Evolutionary conservation across 1,140 invertebrate genomes (phyloP).

Genomic region (Diabrotica virgifera): DNA sequence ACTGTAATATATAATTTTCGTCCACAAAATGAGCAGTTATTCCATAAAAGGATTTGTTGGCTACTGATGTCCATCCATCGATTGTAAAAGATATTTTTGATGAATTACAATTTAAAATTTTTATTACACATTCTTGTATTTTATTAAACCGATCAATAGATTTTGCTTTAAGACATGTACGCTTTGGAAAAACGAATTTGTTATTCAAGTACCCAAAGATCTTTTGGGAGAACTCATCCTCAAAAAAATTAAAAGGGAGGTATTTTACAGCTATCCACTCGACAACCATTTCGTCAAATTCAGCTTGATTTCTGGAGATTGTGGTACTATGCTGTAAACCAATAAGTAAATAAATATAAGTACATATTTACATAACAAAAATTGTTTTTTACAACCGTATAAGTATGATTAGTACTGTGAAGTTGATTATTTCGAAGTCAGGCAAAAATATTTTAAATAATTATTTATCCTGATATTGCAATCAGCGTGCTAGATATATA

Average conservation of each 20-base stretch:
- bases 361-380: too few species aligned
- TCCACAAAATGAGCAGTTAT: constrained; percentile 41
- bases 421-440: too few species aligned
- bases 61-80: constrained; percentile 42
- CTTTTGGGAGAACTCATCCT: constrained; percentile 39
- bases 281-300: constrained; percentile 12
- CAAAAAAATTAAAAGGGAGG: constrained; percentile 44
- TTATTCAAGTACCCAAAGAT: constrained; percentile 34
- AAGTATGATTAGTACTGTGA: too few species aligned
- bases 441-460: too few species aligned
- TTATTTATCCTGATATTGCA: too few species aligned
- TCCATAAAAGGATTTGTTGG: constrained; percentile 41
- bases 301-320: too few species aligned
- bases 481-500: too few species aligned
- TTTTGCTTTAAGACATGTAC: constrained; percentile 26
- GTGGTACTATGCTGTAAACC: too few species aligned
- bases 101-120: constrained; percentile 36
- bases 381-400: too few species aligned
- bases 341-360: too few species aligned
- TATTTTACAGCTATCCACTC: constrained; percentile 32
- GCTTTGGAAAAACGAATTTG: constrained; percentile 33
- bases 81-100: constrained; percentile 45
- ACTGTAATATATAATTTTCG: constrained; percentile 34
- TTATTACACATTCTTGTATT: constrained; percentile 32
- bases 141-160: constrained; percentile 32